Evolutionary conservation across 2,888 invertebrate species (phyloP).

Genomic region (Ochropleura leucogaster): DNA sequence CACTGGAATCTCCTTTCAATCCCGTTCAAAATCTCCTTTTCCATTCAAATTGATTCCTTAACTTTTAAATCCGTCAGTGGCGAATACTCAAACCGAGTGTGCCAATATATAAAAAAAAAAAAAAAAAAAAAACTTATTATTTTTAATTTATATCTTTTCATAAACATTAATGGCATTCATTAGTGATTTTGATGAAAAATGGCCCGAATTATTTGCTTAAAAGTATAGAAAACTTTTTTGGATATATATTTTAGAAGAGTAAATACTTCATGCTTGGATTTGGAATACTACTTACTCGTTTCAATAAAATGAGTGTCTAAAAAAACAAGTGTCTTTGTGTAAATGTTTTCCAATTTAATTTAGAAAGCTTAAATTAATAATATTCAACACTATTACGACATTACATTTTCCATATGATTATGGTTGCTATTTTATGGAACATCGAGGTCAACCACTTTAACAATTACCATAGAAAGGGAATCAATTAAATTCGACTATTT

Average conservation of each 20-base stretch:
- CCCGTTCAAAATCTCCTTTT: too few species aligned
- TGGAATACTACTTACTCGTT: neutral
- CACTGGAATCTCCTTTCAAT: too few species aligned
- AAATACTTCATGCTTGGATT: neutral
- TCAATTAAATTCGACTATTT: constrained; percentile 7
- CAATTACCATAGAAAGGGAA: constrained; percentile 24
- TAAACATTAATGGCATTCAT: neutral
- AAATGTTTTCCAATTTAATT: constrained; percentile 12
- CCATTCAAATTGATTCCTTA: too few species aligned
- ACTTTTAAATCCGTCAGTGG: too few species aligned
- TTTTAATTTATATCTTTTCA: neutral
- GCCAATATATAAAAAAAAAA: too few species aligned
- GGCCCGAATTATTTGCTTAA: neutral
- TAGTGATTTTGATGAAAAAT: neutral
- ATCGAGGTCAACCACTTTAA: constrained; percentile 29
- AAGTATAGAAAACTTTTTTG: neutral
- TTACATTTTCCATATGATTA: constrained; percentile 28
- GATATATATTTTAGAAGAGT: neutral
- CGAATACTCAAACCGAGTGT: too few species aligned
- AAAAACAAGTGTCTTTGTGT: neutral
- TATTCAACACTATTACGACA: constrained; percentile 18
- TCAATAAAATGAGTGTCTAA: neutral
- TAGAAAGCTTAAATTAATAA: constrained; percentile 25
- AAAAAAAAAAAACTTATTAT: too few species aligned
- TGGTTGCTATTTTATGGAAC: constrained; percentile 8